phyloP scores from a whole-genome alignment of 2,888 invertebrate species.

The Diaprepes abbreviatus region DNA sequence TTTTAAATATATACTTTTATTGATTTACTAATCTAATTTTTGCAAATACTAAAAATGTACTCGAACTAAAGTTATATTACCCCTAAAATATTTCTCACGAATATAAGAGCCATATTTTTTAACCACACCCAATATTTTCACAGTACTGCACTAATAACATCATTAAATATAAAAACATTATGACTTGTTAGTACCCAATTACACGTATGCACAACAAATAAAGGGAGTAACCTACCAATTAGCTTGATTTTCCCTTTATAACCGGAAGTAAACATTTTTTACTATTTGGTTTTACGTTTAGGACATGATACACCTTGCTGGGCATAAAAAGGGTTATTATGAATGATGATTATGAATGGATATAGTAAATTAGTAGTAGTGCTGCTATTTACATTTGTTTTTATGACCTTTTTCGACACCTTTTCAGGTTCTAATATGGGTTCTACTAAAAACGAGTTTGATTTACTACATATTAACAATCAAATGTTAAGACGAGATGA shows the following conservation, averaged over 20 bases:
- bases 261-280: slow-evolving; percentile 32
- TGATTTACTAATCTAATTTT: too few relatives aligned
- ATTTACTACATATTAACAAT: too few relatives aligned
- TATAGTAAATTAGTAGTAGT: not conserved
- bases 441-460: too few relatives aligned
- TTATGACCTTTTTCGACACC: not conserved
- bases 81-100: slow-evolving; percentile 37
- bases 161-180: slow-evolving; percentile 28
- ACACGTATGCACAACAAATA: slow-evolving; percentile 16
- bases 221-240: slow-evolving; percentile 17
- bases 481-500: too few relatives aligned
- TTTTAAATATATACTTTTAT: too few relatives aligned
- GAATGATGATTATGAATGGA: slow-evolving; percentile 12
- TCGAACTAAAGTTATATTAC: too few relatives aligned
- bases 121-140: slow-evolving; percentile 38
- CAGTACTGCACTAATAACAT: slow-evolving; percentile 25
- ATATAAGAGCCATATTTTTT: not conserved
- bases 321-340: slow-evolving; percentile 16
- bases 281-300: slow-evolving; percentile 22
- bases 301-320: slow-evolving; percentile 13
- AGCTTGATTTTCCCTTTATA: slow-evolving; percentile 17
- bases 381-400: not conserved
- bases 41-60: too few relatives aligned
- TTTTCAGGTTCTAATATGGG: not conserved
- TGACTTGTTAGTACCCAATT: slow-evolving; percentile 33